Percentiles rank a stretch among this genome's conserved stretches.
Evolutionary conservation across 2,888 invertebrate genomes (phyloP).

Genomic region (Scaptomyza tumidula): DNA sequence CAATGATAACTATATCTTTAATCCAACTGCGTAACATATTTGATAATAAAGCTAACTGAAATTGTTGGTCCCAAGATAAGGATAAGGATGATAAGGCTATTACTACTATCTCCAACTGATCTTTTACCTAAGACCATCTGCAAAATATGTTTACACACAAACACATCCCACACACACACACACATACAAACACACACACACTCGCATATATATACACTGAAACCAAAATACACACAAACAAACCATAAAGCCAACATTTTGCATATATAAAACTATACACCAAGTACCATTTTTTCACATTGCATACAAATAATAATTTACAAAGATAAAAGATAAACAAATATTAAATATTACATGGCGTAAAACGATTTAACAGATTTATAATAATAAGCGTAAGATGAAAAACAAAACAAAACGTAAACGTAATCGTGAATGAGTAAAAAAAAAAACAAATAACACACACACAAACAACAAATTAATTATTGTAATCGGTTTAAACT

Average conservation of each 20-base stretch:
- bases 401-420: conserved; percentile 52
- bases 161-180: conserved; percentile 24
- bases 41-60: no score
- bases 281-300: conserved; percentile 80
- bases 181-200: conserved; percentile 25
- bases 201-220: conserved; percentile 30
- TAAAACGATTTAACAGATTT: conserved; percentile 80
- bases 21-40: no score
- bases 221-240: conserved; percentile 28
- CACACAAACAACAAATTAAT: conserved; percentile 66
- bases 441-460: conserved; percentile 59
- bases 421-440: conserved; percentile 58
- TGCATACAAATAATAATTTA: conserved; percentile 77
- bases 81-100: no score
- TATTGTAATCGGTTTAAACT: conserved; percentile 84
- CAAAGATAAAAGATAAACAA: conserved; percentile 79
- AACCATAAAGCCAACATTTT: conserved; percentile 63
- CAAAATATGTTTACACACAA: not conserved
- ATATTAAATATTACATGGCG: conserved; percentile 80
- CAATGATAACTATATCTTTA: no score
- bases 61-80: no score
- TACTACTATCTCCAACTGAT: conserved; percentile 1
- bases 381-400: conserved; percentile 61
- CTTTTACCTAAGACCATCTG: not conserved
- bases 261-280: conserved; percentile 62